Percentiles rank a stretch among this genome's conserved stretches.
Evolutionary conservation across 2,113 vertebrate genomes (phyloP).

Genomic region (Nycticryphes semicollaris): DNA sequence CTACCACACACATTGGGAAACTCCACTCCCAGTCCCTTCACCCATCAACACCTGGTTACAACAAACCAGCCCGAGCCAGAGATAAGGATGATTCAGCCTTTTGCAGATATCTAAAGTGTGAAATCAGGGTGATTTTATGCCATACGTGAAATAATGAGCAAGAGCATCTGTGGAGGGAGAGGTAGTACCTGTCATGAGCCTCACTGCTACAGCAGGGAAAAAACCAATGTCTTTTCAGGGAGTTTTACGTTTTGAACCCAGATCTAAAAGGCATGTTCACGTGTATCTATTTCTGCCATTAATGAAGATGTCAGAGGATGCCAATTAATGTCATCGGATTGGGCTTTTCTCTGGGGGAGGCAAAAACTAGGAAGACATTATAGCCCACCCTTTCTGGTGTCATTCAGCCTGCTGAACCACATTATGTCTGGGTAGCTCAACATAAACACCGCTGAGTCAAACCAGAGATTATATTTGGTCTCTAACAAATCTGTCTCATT

Average conservation of each 20-base stretch:
- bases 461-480: constrained; percentile 21
- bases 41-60: not conserved
- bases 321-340: not conserved
- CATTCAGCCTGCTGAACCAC: not conserved
- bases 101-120: not conserved
- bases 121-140: not conserved
- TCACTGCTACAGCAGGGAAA: constrained; percentile 12
- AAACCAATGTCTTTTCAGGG: not conserved
- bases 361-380: not conserved
- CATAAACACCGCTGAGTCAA: constrained; percentile 45
- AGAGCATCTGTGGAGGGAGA: not conserved
- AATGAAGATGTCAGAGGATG: not conserved
- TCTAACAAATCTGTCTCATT: constrained; percentile 42
- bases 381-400: not conserved
- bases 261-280: not conserved
- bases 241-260: not conserved
- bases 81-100: constrained; percentile 20
- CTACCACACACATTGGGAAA: rapidly evolving
- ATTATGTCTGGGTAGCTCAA: not conserved
- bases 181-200: constrained; percentile 5
- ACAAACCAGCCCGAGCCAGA: not conserved
- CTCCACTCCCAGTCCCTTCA: rapidly evolving
- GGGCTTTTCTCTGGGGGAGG: not conserved
- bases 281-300: not conserved
- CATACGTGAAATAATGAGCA: not conserved